These are phyloP conservation scores for Aplodontia rufa DNA, from an alignment of 2,113 vertebrate species.

Conservation along the genomic window DNA sequence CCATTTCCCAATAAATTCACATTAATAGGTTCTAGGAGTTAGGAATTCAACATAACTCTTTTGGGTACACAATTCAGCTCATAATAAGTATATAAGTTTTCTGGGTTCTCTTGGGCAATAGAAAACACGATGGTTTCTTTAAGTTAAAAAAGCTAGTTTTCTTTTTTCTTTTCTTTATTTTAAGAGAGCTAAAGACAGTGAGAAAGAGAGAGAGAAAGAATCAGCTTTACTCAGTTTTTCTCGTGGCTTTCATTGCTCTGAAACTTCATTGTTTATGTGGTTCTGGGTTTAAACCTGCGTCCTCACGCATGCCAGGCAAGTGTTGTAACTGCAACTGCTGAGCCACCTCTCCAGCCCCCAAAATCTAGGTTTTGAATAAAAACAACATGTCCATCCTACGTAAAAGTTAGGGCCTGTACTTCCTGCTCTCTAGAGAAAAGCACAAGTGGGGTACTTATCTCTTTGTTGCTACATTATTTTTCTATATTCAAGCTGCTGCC, in stretches of 20 bases:
- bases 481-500: not conserved
- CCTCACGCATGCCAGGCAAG: too few relatives aligned
- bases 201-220: too few relatives aligned
- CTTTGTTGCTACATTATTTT: not conserved
- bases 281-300: too few relatives aligned
- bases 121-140: not conserved
- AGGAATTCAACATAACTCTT: not conserved
- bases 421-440: not conserved
- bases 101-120: not conserved
- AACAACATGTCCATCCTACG: not conserved
- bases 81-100: not conserved
- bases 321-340: too few relatives aligned
- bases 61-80: not conserved
- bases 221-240: too few relatives aligned
- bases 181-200: too few relatives aligned
- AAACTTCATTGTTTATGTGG: too few relatives aligned
- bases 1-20: not conserved
- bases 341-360: too few relatives aligned
- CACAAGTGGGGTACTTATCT: not conserved
- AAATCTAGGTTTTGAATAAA: not conserved
- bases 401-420: not conserved
- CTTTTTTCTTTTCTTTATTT: not conserved
- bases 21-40: not conserved
- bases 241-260: too few relatives aligned
- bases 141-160: too few relatives aligned